phyloP scores from a whole-genome alignment of 2,797 vertebrate genomes.

The Lagorchestes hirsutus region DNA sequence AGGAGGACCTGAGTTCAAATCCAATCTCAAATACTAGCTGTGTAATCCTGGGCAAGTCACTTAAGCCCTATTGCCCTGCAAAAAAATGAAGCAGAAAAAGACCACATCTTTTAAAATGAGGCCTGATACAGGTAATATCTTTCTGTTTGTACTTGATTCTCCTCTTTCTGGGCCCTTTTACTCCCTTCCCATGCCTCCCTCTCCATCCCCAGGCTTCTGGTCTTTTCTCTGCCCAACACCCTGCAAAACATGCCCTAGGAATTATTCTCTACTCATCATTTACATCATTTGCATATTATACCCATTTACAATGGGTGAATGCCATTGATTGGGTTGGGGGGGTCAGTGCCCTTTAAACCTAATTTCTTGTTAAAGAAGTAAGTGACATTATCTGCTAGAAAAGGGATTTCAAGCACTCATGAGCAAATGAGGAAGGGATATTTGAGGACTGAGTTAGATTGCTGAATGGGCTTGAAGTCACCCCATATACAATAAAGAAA shows the following conservation, averaged over 20 bases:
- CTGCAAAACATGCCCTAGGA: background rate
- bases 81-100: fast-evolving
- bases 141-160: background rate
- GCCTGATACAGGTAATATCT: background rate
- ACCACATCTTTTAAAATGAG: background rate
- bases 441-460: background rate
- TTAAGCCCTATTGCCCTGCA: too few species aligned
- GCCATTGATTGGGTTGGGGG: background rate
- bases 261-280: background rate
- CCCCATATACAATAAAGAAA: background rate
- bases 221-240: background rate
- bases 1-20: too few species aligned
- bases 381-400: background rate
- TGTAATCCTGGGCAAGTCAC: too few species aligned
- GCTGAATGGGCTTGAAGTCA: background rate
- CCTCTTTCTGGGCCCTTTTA: background rate
- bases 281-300: background rate
- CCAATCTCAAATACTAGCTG: too few species aligned
- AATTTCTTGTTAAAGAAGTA: background rate
- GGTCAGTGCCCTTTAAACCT: background rate
- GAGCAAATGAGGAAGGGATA: background rate
- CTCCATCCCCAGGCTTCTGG: background rate
- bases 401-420: background rate
- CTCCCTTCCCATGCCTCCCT: background rate
- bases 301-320: background rate